phyloP scores from a whole-genome alignment of 2,888 invertebrate genomes.

The Lepidochrysops patricia region DNA sequence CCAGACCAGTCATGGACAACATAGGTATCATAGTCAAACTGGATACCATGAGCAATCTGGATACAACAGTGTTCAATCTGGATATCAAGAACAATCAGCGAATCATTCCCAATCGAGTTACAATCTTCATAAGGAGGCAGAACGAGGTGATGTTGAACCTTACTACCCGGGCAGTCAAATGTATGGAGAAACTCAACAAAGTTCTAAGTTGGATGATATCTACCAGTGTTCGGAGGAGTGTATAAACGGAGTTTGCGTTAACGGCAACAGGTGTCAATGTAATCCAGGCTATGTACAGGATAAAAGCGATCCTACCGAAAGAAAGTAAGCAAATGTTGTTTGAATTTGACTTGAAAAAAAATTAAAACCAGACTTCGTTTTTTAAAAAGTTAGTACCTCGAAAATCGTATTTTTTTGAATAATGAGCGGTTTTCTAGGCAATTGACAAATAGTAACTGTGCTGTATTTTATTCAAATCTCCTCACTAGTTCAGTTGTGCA shows the following conservation, averaged over 20 bases:
- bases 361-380: too few species aligned
- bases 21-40: constrained; percentile 4
- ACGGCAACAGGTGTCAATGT: constrained; percentile 69
- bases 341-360: too few species aligned
- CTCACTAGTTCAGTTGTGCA: too few species aligned
- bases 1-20: not conserved
- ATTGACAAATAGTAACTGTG: too few species aligned
- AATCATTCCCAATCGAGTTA: constrained; percentile 20
- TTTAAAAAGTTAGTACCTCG: too few species aligned
- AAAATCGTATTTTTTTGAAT: too few species aligned
- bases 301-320: constrained; percentile 38
- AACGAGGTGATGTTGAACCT: constrained; percentile 15
- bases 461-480: too few species aligned
- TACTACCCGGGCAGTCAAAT: constrained; percentile 19
- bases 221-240: constrained; percentile 77
- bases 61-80: not conserved
- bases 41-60: constrained; percentile 3
- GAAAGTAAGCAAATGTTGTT: constrained; percentile 34
- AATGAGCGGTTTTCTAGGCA: too few species aligned
- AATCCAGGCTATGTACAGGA: constrained; percentile 67
- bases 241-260: constrained; percentile 79
- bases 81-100: constrained; percentile 18
- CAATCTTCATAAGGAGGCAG: constrained; percentile 15
- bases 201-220: constrained; percentile 9
- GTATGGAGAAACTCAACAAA: constrained; percentile 16